Evolutionary conservation across 2,888 invertebrate genomes (phyloP).

Genomic region (Schizaphis graminum): DNA sequence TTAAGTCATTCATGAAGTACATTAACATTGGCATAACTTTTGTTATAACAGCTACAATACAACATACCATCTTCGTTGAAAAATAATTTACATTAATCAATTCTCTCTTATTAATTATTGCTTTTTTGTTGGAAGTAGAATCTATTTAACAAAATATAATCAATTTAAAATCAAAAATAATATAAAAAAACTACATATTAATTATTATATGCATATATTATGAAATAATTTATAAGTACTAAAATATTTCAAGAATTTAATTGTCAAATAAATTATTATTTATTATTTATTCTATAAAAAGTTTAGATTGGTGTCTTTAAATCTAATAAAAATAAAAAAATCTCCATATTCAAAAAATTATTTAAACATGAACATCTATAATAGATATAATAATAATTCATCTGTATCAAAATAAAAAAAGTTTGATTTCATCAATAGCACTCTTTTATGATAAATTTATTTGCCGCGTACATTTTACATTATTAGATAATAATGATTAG

Average conservation of each 20-base stretch:
- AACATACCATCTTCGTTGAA: background rate
- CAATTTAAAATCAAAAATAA: background rate
- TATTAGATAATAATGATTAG: too few species aligned
- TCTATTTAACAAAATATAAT: background rate
- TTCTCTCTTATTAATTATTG: background rate
- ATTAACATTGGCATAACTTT: conserved; percentile 7
- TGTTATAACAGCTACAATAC: background rate
- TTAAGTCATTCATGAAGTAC: background rate
- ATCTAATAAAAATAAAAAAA: background rate
- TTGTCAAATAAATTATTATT: background rate
- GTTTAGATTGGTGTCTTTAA: background rate
- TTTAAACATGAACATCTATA: too few species aligned
- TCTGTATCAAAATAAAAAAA: too few species aligned
- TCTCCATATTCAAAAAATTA: too few species aligned
- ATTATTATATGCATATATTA: background rate
- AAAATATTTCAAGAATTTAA: background rate
- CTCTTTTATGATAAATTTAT: too few species aligned
- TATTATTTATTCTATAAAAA: background rate
- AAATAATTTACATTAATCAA: background rate
- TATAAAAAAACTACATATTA: background rate
- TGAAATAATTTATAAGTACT: background rate
- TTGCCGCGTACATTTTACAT: too few species aligned
- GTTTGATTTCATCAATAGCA: too few species aligned
- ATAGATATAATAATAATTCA: too few species aligned
- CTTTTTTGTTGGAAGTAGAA: background rate